Base-by-base conservation (phyloP, 2,888 invertebrate genomes). In the Oscheius sp. region DNA sequence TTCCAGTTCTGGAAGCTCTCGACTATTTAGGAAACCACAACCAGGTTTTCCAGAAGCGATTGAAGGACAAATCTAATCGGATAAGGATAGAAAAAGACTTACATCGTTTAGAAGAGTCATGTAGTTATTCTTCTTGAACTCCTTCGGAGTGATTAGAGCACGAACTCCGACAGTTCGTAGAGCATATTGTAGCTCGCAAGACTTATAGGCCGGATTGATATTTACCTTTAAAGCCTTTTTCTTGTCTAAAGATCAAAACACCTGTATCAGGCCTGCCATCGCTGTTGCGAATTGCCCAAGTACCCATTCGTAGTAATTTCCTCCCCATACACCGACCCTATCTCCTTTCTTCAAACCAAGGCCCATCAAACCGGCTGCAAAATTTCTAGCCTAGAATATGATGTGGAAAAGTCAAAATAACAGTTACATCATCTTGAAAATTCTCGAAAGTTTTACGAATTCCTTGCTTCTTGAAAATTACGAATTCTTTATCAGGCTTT, bases 311-410 rank as follows among this genome's bases (percentile, higher is more conserved):
- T 90, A 86, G 61, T 75, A 74, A 87, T 93, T 94, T 0, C 93
- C 92, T 0, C 91, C 90, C 92, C 92, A 93, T n/a, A 94, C 88
- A 0, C 91, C 93, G 1, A 94, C 84, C 8, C 91, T 87, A 82
- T 94, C 93, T 0, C 92, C 92, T 28, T 87, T 89, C 67, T 90
- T 85, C 20, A 93, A 82, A 0, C 93, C 93, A 17, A 92, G 80
- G 26, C 89, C 89, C 17, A 89, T 78, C 0, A 94, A 88, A 0
- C 92, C 92, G 0, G 91, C 91, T 0, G 92, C 93, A 2, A 93
- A 81, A 59, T 88, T 88, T 83, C 92, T 91, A 0, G 90, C 91
- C 90, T 92, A 70, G 66, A 72, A 12, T n/a, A 2, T 5, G 17
- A 6, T 17, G 26, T 51, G 28, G n/a, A n/a, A n/a, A 9, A 9